A percentile compares a stretch with the other conserved stretches of the same genome.
Conservation (phyloP, 2,888 invertebrate genomes). For the Ceraclea dissimilis region DNA sequence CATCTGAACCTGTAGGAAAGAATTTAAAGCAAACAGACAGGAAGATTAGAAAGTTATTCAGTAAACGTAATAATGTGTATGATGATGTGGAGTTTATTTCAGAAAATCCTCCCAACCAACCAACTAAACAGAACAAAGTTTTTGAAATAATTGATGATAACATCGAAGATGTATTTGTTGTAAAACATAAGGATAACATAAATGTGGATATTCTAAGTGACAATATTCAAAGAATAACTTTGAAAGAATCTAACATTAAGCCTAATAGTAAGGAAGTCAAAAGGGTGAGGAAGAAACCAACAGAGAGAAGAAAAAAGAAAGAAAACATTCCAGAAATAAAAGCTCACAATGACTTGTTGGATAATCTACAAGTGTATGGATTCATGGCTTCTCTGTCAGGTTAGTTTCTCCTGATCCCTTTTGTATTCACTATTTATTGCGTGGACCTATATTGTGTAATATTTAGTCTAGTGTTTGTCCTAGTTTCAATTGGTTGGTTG, state of each 20-base stretch:
- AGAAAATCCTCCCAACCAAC: neutral
- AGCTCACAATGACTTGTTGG: neutral
- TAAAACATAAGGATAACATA: neutral
- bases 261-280: neutral
- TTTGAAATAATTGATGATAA: constrained; percentile 3
- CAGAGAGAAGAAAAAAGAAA: constrained; percentile 26
- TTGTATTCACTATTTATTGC: no score
- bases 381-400: constrained; percentile 53
- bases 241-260: neutral
- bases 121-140: neutral
- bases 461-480: no score
- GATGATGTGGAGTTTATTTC: constrained; percentile 10
- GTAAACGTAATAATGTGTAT: neutral
- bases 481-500: no score
- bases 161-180: neutral
- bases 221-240: no score
- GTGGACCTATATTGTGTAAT: no score
- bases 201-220: neutral
- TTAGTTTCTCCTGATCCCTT: no score
- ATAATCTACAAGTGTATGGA: constrained; percentile 30
- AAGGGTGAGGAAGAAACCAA: constrained; percentile 31
- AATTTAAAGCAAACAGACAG: neutral
- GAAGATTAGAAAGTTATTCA: constrained; percentile 5
- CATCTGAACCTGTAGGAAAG: neutral
- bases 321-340: constrained; percentile 33